Evolutionary conservation across 1,140 invertebrate genomes (phyloP), one percentile per base, ranked within the genome.

Genomic region (Centruroides vittatus): DNA sequence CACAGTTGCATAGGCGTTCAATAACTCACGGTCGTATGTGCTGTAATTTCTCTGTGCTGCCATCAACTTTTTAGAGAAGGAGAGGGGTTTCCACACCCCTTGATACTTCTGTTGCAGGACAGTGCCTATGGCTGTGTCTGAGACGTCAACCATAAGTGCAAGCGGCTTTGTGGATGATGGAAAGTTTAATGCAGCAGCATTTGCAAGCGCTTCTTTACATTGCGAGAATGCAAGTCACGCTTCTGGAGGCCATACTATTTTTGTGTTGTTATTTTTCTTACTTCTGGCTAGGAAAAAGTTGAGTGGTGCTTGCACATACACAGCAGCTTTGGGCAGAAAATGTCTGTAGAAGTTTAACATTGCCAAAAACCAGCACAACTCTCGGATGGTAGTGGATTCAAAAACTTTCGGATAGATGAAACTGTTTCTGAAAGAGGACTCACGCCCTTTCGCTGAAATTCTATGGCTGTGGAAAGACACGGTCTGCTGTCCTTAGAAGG

Each of bases 391-490:
- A 4, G 3, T 5, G 3, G 58, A 23, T 10, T 35, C 13, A 5
- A 48, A 50, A 52, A 7, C n/a, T 59, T 13, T 5, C 10, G 4
- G n/a, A 59, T 55, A 4, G 58, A 4, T 4, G 13, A 8, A 3
- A 52, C 4, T 5, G 6, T 4, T 6, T 59, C 48, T 5, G 46
- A 12, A 4, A 55, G 4, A 4, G 58, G 58, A 4, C 35, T 4
- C 4, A 52, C 53, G 6, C 35, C 58, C 9, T 6, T 3, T 48
- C n/a, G 35, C 13, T 6, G 58, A 59, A 7, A 59, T 61, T 3
- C 10, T 23, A 35, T 64, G 47, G 12, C 60, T 61, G 6, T 64
- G 54, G 50, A 63, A 64, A 7, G 10, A n/a, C 4, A 63, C 41
- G 4, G 13, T 35, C 5, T 61, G 5, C 10, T n/a, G 13, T 2